A percentile compares a stretch with the other conserved stretches of the same genome.
Conservation (phyloP, 2,888 invertebrate species). For the Rhagonycha fulva region DNA sequence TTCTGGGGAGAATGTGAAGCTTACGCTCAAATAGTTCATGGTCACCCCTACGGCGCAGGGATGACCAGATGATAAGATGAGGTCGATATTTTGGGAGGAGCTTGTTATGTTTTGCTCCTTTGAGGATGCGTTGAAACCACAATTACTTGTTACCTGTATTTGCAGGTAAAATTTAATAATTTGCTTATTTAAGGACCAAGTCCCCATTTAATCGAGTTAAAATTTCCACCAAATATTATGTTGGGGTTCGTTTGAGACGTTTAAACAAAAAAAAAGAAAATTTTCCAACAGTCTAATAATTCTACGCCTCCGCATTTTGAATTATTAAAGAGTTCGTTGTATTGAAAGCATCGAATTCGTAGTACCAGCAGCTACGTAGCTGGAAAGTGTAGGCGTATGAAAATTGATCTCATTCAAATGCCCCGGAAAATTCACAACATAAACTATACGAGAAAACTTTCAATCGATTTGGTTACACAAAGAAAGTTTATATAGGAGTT, state of each 20-base stretch:
- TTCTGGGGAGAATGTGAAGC: slow-evolving; percentile 21
- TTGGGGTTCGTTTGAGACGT: not conserved
- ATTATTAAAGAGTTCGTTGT: not conserved
- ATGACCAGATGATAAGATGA: slow-evolving; percentile 23
- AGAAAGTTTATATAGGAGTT: not conserved
- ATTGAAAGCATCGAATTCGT: not conserved
- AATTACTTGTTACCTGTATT: not conserved
- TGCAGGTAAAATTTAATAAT: not conserved
- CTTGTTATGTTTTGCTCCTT: slow-evolving; percentile 21
- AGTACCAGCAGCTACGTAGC: not conserved
- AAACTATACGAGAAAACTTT: not conserved
- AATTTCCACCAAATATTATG: not conserved
- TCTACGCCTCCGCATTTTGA: not conserved
- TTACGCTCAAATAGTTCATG: slow-evolving; percentile 32
- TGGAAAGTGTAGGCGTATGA: not conserved
- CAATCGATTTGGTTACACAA: not conserved
- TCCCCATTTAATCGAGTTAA: not conserved
- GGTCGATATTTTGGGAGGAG: slow-evolving; percentile 26
- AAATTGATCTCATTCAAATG: not conserved
- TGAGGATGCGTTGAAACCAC: slow-evolving; percentile 7
- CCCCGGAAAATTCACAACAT: not conserved
- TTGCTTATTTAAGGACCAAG: not conserved
- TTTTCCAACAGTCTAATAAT: not conserved
- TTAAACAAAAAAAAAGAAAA: not conserved
- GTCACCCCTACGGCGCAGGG: slow-evolving; percentile 28